A percentile compares a stretch with the other conserved stretches of the same genome.
phyloP scores from a whole-genome alignment of 1,140 invertebrate genomes.

The Helicorthomorpha holstii region DNA sequence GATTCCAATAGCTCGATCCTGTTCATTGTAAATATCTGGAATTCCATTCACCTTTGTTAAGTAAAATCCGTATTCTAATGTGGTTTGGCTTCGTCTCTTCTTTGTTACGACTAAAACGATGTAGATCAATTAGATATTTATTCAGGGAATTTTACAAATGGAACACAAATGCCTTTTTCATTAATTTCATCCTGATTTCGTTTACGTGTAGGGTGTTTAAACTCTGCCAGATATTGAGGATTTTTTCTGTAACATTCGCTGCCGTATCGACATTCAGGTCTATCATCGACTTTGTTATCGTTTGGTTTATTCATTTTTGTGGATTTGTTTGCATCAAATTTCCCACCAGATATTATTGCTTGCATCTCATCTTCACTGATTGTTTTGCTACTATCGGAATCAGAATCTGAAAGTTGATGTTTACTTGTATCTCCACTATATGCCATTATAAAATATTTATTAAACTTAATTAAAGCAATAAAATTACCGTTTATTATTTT shows the following conservation, averaged over 20 bases:
- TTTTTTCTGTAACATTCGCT: conserved; percentile 3
- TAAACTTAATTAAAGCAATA: too few relatives aligned
- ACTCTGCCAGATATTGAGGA: background rate
- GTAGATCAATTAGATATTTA: background rate
- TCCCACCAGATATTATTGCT: too few relatives aligned
- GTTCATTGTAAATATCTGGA: background rate
- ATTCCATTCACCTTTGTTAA: conserved; percentile 1
- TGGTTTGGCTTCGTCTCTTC: background rate
- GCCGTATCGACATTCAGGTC: background rate
- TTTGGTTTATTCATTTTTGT: too few relatives aligned
- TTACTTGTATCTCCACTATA: too few relatives aligned
- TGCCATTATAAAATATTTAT: too few relatives aligned
- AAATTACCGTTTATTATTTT: too few relatives aligned
- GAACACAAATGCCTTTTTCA: background rate
- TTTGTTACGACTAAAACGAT: background rate
- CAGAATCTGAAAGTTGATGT: too few relatives aligned
- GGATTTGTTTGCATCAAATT: too few relatives aligned
- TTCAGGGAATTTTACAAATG: background rate
- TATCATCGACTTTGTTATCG: background rate
- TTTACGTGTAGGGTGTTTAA: background rate
- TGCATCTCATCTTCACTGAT: too few relatives aligned
- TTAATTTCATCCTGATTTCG: background rate
- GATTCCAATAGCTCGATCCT: background rate
- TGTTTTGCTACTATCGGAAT: background rate
- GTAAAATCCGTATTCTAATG: background rate